Conservation (phyloP, 2,797 vertebrate genomes). For the Dipus sagitta region DNA sequence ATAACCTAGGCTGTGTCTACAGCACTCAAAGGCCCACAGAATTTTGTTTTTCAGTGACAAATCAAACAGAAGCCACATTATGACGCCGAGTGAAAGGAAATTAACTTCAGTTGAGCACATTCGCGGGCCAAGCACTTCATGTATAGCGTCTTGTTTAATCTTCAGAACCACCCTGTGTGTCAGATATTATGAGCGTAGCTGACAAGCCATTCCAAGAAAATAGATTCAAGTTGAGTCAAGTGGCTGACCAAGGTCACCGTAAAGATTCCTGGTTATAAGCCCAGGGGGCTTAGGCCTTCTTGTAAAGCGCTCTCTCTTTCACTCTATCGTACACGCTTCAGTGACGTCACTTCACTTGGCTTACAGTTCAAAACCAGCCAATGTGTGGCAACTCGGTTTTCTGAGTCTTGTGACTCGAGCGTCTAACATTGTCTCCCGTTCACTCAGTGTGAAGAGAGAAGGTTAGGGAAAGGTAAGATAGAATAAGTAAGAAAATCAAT, state of each 20-base stretch:
- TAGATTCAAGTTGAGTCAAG: constrained; percentile 48
- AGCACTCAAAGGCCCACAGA: constrained; percentile 51
- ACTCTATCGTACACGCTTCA: background rate
- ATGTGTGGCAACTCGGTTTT: background rate
- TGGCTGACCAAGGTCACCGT: constrained; percentile 36
- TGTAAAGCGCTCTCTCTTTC: background rate
- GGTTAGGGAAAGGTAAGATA: background rate
- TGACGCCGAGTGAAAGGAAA: constrained; percentile 60
- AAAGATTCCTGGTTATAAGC: constrained; percentile 35
- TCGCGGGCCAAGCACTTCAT: constrained; percentile 42
- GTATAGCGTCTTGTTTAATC: constrained; percentile 58
- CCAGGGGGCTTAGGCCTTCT: constrained; percentile 9
- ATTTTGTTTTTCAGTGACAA: constrained; percentile 58
- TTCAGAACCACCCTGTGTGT: constrained; percentile 50
- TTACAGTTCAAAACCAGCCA: constrained; percentile 43
- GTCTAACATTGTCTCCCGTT: background rate
- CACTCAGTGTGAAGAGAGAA: background rate
- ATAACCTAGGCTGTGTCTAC: constrained; percentile 34
- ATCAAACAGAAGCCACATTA: constrained; percentile 16
- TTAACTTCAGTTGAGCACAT: constrained; percentile 19
- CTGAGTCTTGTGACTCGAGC: background rate
- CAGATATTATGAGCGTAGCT: constrained; percentile 63
- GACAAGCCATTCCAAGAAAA: constrained; percentile 64
- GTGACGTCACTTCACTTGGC: background rate
- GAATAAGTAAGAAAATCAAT: background rate